Evolutionary conservation across 2,888 invertebrate species (phyloP).

Genomic region (Palloptera scutellata): DNA sequence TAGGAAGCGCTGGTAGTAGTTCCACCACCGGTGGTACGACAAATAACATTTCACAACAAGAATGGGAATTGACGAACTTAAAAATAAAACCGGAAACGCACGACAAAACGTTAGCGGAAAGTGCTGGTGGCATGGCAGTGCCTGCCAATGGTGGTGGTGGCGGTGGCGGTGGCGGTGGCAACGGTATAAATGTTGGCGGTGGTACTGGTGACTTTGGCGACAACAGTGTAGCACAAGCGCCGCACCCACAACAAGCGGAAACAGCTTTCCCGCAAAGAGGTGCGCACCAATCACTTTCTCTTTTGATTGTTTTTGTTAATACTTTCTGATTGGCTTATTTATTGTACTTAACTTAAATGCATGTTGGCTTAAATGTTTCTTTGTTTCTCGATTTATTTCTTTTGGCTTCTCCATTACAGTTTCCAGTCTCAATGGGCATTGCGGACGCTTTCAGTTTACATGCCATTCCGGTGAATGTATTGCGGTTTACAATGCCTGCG

Average conservation of each 20-base stretch:
- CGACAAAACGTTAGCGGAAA: constrained; percentile 40
- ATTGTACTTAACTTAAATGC: neutral
- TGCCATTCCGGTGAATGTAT: constrained; percentile 91
- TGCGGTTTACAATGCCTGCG: constrained; percentile 93
- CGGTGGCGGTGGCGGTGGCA: constrained; percentile 17
- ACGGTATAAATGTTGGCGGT: no score
- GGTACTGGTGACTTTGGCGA: neutral
- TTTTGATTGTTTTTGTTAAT: neutral
- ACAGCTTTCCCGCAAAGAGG: constrained; percentile 31
- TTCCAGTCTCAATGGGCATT: constrained; percentile 56
- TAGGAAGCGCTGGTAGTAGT: no score
- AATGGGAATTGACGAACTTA: constrained; percentile 62
- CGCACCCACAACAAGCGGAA: constrained; percentile 28
- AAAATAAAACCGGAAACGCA: constrained; percentile 57
- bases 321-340: neutral
- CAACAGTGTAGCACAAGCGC: constrained; percentile 16
- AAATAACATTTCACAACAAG: constrained; percentile 60
- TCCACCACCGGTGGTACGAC: neutral
- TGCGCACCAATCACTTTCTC: constrained; percentile 11
- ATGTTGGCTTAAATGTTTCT: no score
- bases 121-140: constrained; percentile 1
- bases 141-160: constrained; percentile 15
- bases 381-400: neutral
- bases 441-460: constrained; percentile 88
- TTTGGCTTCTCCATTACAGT: constrained; percentile 22